Evolutionary conservation across 2,888 invertebrate genomes (phyloP).

Genomic region (Pseudoips prasinana): DNA sequence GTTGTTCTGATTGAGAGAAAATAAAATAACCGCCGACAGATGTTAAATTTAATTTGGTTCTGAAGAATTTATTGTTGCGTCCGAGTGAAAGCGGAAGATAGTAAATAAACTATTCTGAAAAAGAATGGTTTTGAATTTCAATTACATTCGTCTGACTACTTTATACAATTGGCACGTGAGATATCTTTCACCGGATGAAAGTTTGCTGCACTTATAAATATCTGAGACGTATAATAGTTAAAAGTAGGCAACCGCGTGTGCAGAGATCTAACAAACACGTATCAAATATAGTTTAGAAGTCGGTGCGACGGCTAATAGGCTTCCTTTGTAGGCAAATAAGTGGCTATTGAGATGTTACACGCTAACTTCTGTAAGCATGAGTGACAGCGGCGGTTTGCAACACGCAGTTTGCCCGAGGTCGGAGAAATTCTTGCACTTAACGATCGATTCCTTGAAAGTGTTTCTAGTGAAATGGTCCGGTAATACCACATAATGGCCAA

Average conservation of each 20-base stretch:
- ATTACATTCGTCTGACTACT: slow-evolving; percentile 24
- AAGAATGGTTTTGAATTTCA: slow-evolving; percentile 31
- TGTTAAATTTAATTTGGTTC: slow-evolving; percentile 22
- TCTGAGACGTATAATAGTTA: slow-evolving; percentile 8
- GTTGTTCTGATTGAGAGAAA: slow-evolving; percentile 31
- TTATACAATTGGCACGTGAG: slow-evolving; percentile 33
- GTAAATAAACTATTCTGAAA: slow-evolving; percentile 25
- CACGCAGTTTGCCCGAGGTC: slow-evolving; percentile 43
- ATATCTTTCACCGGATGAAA: slow-evolving; percentile 32
- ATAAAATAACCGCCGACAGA: slow-evolving; percentile 28
- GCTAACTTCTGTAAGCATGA: slow-evolving; percentile 53
- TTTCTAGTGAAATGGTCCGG: slow-evolving; percentile 49
- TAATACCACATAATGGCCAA: slow-evolving; percentile 49
- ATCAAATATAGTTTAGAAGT: slow-evolving; percentile 24
- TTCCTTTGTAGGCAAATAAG: slow-evolving; percentile 44
- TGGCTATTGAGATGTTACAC: slow-evolving; percentile 48
- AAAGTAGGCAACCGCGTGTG: slow-evolving; percentile 16
- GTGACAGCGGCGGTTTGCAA: slow-evolving; percentile 47
- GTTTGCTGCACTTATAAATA: slow-evolving; percentile 21
- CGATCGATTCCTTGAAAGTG: slow-evolving; percentile 47
- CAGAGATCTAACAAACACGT: slow-evolving; percentile 15
- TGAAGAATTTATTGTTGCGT: slow-evolving; percentile 6
- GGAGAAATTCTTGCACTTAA: slow-evolving; percentile 44
- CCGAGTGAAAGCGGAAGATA: slow-evolving; percentile 30
- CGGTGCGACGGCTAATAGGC: slow-evolving; percentile 33